phyloP scores from a whole-genome alignment of 1,140 invertebrate genomes.

The Zaprionus kolodkinae region DNA sequence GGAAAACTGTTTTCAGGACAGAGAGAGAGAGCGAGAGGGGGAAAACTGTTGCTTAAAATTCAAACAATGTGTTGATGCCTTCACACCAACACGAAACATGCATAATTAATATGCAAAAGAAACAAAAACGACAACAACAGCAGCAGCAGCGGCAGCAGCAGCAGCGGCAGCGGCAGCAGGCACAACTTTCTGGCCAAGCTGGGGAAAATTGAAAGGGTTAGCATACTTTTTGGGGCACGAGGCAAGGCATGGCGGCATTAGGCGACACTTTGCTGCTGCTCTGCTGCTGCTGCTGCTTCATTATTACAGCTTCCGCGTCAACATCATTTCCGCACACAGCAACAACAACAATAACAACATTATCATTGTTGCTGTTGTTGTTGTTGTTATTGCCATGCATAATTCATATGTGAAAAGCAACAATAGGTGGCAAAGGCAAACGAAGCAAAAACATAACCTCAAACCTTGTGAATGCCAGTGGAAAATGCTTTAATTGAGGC shows the following conservation, averaged over 20 bases:
- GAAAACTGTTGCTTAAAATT: conserved; percentile 65
- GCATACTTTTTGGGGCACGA: conserved; percentile 57
- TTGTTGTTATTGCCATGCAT: conserved; percentile 74
- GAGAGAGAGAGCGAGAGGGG: background rate
- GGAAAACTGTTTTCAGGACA: conserved; percentile 13
- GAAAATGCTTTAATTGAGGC: conserved; percentile 81
- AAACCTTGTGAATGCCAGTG: conserved; percentile 54
- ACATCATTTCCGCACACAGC: conserved; percentile 75
- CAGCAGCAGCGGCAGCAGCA: background rate
- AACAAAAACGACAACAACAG: conserved; percentile 52
- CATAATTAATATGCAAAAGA: conserved; percentile 84
- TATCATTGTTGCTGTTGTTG: conserved; percentile 16
- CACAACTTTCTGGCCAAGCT: conserved; percentile 63
- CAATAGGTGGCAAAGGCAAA: conserved; percentile 74
- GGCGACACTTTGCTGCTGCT: conserved; percentile 69
- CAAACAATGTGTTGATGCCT: conserved; percentile 83
- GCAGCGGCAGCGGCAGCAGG: conserved; percentile 22
- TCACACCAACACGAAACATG: conserved; percentile 82
- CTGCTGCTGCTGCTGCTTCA: conserved; percentile 67
- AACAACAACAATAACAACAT: conserved; percentile 24
- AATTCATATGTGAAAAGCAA: conserved; percentile 83
- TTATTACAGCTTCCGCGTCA: conserved; percentile 83
- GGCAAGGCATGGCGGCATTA: conserved; percentile 26
- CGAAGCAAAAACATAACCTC: conserved; percentile 70
- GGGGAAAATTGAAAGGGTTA: conserved; percentile 76